A percentile compares a stretch with the other conserved stretches of the same genome.
Conservation (phyloP, 2,888 invertebrate species). For the Clepsis dumicolana region DNA sequence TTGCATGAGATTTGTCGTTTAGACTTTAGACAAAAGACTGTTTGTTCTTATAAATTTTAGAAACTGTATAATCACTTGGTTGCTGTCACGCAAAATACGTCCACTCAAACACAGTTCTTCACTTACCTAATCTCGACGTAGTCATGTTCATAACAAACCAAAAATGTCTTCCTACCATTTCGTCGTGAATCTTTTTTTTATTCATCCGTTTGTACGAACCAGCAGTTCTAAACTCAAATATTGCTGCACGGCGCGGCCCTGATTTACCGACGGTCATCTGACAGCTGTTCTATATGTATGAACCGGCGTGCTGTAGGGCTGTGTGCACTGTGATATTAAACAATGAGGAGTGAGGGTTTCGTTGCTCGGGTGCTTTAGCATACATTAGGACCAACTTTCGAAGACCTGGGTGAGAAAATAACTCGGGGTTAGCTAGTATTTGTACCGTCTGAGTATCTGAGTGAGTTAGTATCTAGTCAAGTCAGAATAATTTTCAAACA, state of each 20-base stretch:
- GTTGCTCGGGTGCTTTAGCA: too few species aligned
- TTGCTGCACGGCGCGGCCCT: slow-evolving; percentile 33
- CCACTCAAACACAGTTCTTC: background rate
- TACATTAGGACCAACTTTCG: too few species aligned
- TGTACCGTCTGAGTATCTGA: too few species aligned
- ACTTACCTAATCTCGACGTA: background rate
- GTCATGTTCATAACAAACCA: background rate
- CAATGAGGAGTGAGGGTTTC: too few species aligned
- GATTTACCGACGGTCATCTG: slow-evolving; percentile 49
- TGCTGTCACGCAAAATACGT: background rate
- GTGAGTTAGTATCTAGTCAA: too few species aligned
- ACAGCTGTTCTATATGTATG: slow-evolving; percentile 53
- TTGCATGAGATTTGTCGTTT: too few species aligned
- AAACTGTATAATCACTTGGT: too few species aligned
- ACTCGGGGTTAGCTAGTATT: too few species aligned
- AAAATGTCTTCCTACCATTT: background rate
- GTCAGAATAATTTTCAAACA: too few species aligned
- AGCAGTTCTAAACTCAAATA: slow-evolving; percentile 22
- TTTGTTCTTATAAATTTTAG: too few species aligned
- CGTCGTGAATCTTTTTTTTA: slow-evolving; percentile 9
- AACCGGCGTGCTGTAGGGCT: slow-evolving; percentile 37
- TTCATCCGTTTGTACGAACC: slow-evolving; percentile 17
- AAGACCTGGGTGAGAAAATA: too few species aligned
- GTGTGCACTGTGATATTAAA: slow-evolving; percentile 27
- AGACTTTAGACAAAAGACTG: too few species aligned